Base-by-base conservation (phyloP, 2,888 invertebrate genomes). In the Clanis bilineata region DNA sequence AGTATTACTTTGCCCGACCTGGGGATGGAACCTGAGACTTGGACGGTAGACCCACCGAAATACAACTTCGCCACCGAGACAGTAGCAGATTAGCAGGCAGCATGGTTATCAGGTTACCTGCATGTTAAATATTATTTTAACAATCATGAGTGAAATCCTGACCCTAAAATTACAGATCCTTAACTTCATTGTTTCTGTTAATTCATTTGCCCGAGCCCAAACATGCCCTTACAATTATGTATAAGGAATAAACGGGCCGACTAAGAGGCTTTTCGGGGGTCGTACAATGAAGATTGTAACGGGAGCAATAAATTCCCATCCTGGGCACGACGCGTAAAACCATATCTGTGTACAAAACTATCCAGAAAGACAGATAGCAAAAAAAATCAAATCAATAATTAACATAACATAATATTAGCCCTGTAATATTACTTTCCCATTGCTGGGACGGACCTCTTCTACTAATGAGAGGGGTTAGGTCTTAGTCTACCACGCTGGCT, bases 271-370 rank as follows among this genome's bases (percentile, higher is more conserved):
- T 73, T 69, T 60, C 57, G 58, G 66, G 36, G 65, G 65, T 41
- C 67, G 61, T 66, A 81, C 82, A 82, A 80, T 75, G 65, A 66
- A 65, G 57, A 68, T 69, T 70, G 70, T 72, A 72, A 71, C 74
- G 71, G 68, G 72, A 72, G 79, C 74, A 72, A 80, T 82, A 80
- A 76, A 78, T 77, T 76, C 60, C 47, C 51, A 51, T 51, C 38
- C 39, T 12, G 38, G 18, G 32, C 61, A 62, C 61, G 66, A 58
- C 21, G 61, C 56, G 60, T 44, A 43, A 28, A 44, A 57, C 64
- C 3, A 36, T 36, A 36, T 10, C 36, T 36, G 36, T 36, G 36
- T 36, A 12, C 3, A 1, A 12, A 5, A 36, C 1, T 12, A 36
- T 12, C 1, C 9, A 10, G 1, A 9, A 36, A 12, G 10, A n/a